Conservation (phyloP, 2,797 vertebrate species). For the Orestias chungarensis region DNA sequence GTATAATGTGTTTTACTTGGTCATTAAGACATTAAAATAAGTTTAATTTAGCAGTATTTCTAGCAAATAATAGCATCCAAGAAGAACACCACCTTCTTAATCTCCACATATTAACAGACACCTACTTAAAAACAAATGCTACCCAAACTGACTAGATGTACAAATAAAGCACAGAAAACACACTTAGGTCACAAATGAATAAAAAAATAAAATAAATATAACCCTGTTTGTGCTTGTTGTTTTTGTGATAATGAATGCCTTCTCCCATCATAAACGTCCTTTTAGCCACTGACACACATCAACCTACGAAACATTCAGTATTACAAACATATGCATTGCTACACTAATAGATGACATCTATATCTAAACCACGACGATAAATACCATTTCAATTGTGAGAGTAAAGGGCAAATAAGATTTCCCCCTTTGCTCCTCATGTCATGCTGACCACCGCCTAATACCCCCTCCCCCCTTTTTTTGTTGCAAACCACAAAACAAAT, state of each 20-base stretch:
- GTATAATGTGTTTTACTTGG: no score
- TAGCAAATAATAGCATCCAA: no score
- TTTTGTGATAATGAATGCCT: neutral
- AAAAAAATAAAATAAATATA: no score
- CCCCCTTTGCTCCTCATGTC: neutral
- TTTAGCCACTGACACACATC: neutral
- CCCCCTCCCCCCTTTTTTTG: conserved; percentile 9
- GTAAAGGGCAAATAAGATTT: neutral
- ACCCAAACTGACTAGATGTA: no score
- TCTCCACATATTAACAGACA: no score
- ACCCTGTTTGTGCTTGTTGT: neutral
- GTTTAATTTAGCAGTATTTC: no score
- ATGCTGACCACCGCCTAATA: neutral
- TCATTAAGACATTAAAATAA: no score
- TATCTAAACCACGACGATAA: neutral
- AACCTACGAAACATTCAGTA: no score
- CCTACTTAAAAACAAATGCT: no score
- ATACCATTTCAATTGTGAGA: neutral
- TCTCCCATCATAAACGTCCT: neutral
- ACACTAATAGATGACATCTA: neutral
- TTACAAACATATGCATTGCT: no score
- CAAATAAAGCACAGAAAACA: neutral
- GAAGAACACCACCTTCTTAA: no score
- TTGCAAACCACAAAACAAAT: conserved; percentile 4
- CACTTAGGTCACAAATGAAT: neutral